Evolutionary conservation across 2,113 vertebrate genomes (phyloP), one percentile per base, ranked within the genome.

Genomic region (Urocynchramus pylzowi): DNA sequence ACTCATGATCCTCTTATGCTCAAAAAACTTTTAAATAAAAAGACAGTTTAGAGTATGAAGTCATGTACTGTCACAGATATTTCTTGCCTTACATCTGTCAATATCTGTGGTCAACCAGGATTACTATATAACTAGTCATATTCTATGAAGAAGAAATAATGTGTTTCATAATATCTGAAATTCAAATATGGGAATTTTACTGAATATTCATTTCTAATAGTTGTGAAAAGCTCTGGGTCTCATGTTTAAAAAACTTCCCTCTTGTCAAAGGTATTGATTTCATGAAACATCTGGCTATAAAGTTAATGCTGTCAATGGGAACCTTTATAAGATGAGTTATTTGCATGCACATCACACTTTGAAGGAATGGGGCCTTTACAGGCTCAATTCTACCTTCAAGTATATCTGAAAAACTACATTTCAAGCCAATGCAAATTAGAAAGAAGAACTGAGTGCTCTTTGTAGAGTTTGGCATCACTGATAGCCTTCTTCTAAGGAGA

Each of bases 341-440:
- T 84, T 83, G 69, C 49, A 90, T 67, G 82, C 75, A 67, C 2
- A 2, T 74, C 78, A 90, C 71, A 60, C 52, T 84, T 63, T 14
- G 64, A 56, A 88, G 79, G 63, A 95, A 95, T 81, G 64, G n/a
- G 11, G 63, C 60, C 45, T 91, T 94, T 61, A 88, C 47, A 84
- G 54, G 63, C 85, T 91, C 87, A 88, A 45, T 90, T 93, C 59
- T 88, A 78, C 71, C 75, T 86, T 95, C 75, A 78, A 84, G 71
- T 84, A 60, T 93, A 90, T 86, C 79, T 81, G 90, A 95, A 94
- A 86, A 86, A 67, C 64, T 78, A 35, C 3, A 31, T 84, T 94
- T 82, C 50, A 53, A 84, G 78, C 67, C 63, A 91, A 86, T 80
- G 95, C 59, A 95, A 96, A 96, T 88, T 50, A 83, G 50, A 86